A percentile compares a stretch with the other conserved stretches of the same genome.
Evolutionary conservation across 2,113 vertebrate genomes (phyloP).

Genomic region (Hippocampus barbouri): DNA sequence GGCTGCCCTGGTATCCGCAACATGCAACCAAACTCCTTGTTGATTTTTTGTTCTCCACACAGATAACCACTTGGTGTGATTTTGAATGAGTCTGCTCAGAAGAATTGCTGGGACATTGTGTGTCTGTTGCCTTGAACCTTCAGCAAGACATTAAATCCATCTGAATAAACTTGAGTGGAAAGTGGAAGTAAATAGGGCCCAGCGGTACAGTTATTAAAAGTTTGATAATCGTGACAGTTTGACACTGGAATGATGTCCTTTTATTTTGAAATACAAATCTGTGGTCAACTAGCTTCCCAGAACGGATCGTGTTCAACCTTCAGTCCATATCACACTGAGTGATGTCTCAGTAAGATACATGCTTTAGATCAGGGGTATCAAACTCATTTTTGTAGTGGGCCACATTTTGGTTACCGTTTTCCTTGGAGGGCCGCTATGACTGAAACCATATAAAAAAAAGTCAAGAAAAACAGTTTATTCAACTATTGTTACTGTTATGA

Average conservation of each 20-base stretch:
- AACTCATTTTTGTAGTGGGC: too few relatives aligned
- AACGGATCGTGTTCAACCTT: too few relatives aligned
- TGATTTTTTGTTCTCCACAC: background rate
- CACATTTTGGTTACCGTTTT: too few relatives aligned
- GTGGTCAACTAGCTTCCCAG: background rate
- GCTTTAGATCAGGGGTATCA: too few relatives aligned
- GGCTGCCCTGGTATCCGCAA: background rate
- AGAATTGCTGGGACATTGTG: background rate
- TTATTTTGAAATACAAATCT: background rate
- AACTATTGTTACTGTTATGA: too few relatives aligned
- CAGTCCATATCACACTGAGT: too few relatives aligned
- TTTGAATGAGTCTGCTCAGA: background rate
- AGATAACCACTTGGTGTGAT: background rate
- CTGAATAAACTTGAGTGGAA: background rate
- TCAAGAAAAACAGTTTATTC: too few relatives aligned
- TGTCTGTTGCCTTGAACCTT: slow-evolving; percentile 5
- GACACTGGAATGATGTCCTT: background rate
- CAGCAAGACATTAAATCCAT: background rate
- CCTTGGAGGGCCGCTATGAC: too few relatives aligned
- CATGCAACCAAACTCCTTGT: background rate
- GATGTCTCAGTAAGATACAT: too few relatives aligned
- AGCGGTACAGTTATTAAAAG: background rate
- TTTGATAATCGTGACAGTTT: background rate
- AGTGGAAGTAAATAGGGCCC: background rate
- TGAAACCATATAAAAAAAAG: too few relatives aligned